Base-by-base conservation (phyloP, 2,797 vertebrate species). In the Pangasius mekongensis region DNA sequence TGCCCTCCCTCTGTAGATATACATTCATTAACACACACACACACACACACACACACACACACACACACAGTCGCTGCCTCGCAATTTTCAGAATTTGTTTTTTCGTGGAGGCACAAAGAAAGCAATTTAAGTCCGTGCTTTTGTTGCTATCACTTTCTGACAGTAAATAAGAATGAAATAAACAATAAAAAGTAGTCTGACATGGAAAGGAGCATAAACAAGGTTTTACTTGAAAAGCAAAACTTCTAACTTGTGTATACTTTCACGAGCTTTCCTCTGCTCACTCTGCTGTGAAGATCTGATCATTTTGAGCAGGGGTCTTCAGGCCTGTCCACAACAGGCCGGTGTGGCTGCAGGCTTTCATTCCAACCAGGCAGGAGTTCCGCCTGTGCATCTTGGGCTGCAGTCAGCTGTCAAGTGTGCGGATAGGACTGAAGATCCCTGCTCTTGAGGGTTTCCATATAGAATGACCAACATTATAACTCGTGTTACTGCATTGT, bases 11-110 rank as follows among this genome's bases (percentile, higher is more conserved):
- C 86, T 80, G 60, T 60, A 88, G 87, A 88, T 88, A 88, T 84
- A 83, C 74, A 71, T 84, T 78, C 89, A 80, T 78, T 77, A 83
- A 56, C 82, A 84, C 85, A 60, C 85, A 82, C 83, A 80, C 83
- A 83, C 64, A 85, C 86, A 52, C 85, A 85, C 85, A 83, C 82
- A 86, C 84, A 71, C 88, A 87, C 87, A 87, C 82, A 87, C 83
- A 77, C 88, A 76, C 85, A 87, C 62, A 43, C 71, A 20, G 33
- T 9, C n/a, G 2, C 80, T 56, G 76, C 52, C 85, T 77, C 47
- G 73, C 83, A 86, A 86, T 89, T 90, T 91, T 62, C 56, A 13
- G 80, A 71, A 67, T 87, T 78, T 88, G 76, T 87, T 74, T n/a
- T 81, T 86, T 80, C 33, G 54, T 73, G 36, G 36, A 73, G 47